phyloP scores from a whole-genome alignment of 2,888 invertebrate genomes.

The Chironomus tentans region DNA sequence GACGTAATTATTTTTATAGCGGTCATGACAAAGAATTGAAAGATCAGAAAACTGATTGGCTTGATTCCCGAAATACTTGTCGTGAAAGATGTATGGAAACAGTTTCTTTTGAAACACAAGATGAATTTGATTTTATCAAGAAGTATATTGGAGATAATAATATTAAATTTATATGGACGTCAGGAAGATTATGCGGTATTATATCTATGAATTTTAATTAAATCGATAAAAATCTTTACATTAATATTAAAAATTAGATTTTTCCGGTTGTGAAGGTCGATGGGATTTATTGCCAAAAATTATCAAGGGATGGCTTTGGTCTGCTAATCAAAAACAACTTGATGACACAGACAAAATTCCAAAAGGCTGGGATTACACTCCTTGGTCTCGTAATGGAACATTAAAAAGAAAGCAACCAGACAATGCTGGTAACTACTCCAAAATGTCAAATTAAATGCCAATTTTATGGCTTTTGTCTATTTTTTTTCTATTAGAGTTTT shows the following conservation, averaged over 20 bases:
- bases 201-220: too few species aligned
- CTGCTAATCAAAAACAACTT: neutral
- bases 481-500: neutral
- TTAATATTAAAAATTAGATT: neutral
- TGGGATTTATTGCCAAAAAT: conserved; percentile 16
- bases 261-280: conserved; percentile 6
- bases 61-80: conserved; percentile 5
- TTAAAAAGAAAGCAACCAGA: conserved; percentile 3
- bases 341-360: conserved; percentile 4
- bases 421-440: neutral
- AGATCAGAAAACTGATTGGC: neutral
- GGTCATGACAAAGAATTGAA: conserved; percentile 12
- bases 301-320: conserved; percentile 14
- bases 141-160: neutral
- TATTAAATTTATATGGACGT: conserved; percentile 6
- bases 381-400: conserved; percentile 5
- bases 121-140: conserved; percentile 5
- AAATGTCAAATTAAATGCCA: neutral
- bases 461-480: neutral
- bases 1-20: conserved; percentile 3
- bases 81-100: conserved; percentile 10
- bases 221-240: too few species aligned
- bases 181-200: neutral
- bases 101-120: conserved; percentile 1
- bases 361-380: neutral